Evolutionary conservation across 2,113 vertebrate genomes (phyloP), one percentile per base, ranked within the genome.

Genomic region (Oostethus manadensis): DNA sequence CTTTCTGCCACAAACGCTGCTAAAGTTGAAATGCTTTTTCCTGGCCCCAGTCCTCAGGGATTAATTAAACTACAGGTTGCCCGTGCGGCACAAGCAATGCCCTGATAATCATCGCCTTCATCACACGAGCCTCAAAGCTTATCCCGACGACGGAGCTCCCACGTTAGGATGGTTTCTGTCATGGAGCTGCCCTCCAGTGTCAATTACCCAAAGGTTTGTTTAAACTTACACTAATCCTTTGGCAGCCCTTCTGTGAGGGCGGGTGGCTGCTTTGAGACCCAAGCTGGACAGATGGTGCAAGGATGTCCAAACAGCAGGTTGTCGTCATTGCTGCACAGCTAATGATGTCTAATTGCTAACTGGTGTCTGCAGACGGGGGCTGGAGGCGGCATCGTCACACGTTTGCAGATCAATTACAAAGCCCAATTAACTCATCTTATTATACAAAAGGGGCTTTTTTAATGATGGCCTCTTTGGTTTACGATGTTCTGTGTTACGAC

Each of bases 341-440:
- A 81, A 84, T 80, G 64, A 78, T 77, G 71, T 78, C 81, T 76
- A 81, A 79, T 79, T 68, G 78, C 73, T 83, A 77, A 79, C 69
- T 62, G 68, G 80, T 77, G 56, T 70, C 70, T 62, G 62, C 48
- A 64, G 55, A 72, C 51, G 48, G 2, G 49, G 49, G 46, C 64
- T 80, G 29, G 42, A 64, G 54, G 20, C 18, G 68, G 67, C 23
- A 60, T 59, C 55, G 8, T 63, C 38, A 56, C 38, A 76, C 66
- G 56, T 73, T 74, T 77, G 53, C 48, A 49, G 9, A 29, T 68
- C 51, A 62, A 68, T 66, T 66, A 57, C 16, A n/a, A 29, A 51
- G 1, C 17, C 55, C 42, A 74, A 70, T 57, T 68, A 73, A 53
- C 9, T 55, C 33, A 3, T 10, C 35, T 9, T 38, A 38, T 38